These are phyloP conservation scores for Manis pentadactyla DNA, from an alignment of 2,797 vertebrate species.

Conservation along the genomic window DNA sequence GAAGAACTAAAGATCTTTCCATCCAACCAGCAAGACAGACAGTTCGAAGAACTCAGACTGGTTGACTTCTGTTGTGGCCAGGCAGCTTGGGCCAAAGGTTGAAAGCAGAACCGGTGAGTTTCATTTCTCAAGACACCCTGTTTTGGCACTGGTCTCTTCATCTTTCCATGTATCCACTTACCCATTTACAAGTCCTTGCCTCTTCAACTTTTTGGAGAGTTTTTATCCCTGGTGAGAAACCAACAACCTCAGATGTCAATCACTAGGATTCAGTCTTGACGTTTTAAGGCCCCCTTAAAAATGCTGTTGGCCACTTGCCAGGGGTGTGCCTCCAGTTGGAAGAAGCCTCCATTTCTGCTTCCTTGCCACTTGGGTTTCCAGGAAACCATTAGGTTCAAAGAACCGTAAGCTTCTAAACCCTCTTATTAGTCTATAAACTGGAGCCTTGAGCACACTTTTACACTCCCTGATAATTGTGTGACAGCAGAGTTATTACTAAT, in stretches of 20 bases:
- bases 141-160: background rate
- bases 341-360: background rate
- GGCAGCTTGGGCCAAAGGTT: background rate
- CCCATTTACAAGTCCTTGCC: background rate
- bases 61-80: background rate
- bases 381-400: background rate
- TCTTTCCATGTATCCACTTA: background rate
- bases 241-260: background rate
- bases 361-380: background rate
- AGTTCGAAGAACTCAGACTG: background rate
- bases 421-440: background rate
- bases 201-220: background rate
- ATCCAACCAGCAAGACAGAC: background rate
- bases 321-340: background rate
- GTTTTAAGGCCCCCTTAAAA: background rate
- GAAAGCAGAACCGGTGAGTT: background rate
- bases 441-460: background rate
- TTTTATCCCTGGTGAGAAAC: background rate
- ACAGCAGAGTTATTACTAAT: slow-evolving; percentile 47
- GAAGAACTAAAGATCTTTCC: background rate
- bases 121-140: background rate
- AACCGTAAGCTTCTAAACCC: background rate
- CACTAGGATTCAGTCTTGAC: background rate
- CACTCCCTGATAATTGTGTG: background rate
- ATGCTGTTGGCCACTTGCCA: background rate